These are phyloP conservation scores for Standfussiana lucernea DNA, from an alignment of 2,888 invertebrate species.

Conservation along the genomic window DNA sequence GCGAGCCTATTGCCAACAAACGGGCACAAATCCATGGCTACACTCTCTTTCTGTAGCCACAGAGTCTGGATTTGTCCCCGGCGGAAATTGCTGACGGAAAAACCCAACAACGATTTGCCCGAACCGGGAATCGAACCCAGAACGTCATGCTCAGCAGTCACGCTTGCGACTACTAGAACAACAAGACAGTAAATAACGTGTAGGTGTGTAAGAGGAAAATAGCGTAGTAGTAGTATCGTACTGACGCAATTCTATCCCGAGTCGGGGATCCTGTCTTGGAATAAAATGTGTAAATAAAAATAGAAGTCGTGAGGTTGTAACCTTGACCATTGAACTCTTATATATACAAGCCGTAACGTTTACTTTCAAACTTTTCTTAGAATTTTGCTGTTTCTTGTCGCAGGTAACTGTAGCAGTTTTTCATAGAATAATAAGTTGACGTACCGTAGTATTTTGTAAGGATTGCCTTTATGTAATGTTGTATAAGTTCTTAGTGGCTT, in stretches of 20 bases:
- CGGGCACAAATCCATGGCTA: too few relatives aligned
- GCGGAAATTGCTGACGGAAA: too few relatives aligned
- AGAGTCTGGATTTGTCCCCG: too few relatives aligned
- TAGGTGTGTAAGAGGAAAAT: neutral
- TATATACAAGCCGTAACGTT: slow-evolving; percentile 18
- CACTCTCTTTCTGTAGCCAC: too few relatives aligned
- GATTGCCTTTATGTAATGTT: neutral
- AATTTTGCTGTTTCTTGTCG: slow-evolving; percentile 17
- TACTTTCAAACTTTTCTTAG: slow-evolving; percentile 17
- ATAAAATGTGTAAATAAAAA: slow-evolving; percentile 38
- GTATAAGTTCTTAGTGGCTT: neutral
- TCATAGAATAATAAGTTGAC: slow-evolving; percentile 16
- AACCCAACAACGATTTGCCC: too few relatives aligned
- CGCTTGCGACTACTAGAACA: too few relatives aligned
- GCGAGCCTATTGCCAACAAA: too few relatives aligned
- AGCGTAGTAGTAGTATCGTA: neutral
- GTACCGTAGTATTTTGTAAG: slow-evolving; percentile 25
- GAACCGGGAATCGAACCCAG: too few relatives aligned
- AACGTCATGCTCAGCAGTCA: too few relatives aligned
- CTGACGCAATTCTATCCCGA: slow-evolving; percentile 3
- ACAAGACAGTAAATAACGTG: neutral
- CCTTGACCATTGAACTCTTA: slow-evolving; percentile 42
- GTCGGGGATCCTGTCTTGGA: slow-evolving; percentile 11
- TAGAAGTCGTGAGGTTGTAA: slow-evolving; percentile 27
- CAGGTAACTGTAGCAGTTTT: slow-evolving; percentile 5